A percentile compares a stretch with the other conserved stretches of the same genome.
These are phyloP conservation scores for Cataglyphis rosenhaueri DNA, from an alignment of 2,888 invertebrate genomes.

Conservation along the genomic window DNA sequence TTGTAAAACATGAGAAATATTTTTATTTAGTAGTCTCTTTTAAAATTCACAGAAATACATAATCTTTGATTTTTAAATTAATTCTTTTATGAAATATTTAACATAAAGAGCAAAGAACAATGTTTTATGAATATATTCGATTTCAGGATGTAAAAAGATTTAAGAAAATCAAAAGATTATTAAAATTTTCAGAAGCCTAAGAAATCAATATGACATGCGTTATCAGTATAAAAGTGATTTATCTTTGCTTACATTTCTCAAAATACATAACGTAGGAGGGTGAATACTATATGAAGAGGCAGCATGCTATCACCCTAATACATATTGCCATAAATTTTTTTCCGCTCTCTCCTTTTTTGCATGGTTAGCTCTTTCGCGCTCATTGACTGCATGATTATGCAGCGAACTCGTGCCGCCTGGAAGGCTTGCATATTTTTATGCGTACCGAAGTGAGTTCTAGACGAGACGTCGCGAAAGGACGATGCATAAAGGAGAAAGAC, in stretches of 20 bases:
- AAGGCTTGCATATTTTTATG: conserved; percentile 77
- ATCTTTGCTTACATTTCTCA: conserved; percentile 52
- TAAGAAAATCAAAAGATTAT: neutral
- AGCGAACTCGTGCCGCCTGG: conserved; percentile 72
- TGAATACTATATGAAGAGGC: conserved; percentile 40
- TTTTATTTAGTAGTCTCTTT: neutral
- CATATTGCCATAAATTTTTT: conserved; percentile 75
- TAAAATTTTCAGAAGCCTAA: neutral
- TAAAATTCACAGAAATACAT: neutral
- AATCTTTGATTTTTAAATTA: conserved; percentile 15
- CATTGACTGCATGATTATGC: conserved; percentile 83
- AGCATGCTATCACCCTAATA: conserved; percentile 65
- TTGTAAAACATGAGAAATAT: neutral
- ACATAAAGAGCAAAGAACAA: neutral
- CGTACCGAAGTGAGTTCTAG: conserved; percentile 59
- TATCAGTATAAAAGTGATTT: conserved; percentile 49
- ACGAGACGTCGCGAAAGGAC: conserved; percentile 59
- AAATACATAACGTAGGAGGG: conserved; percentile 44
- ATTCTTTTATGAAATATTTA: neutral
- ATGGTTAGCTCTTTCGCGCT: conserved; percentile 80
- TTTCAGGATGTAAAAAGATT: neutral
- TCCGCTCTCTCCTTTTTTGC: conserved; percentile 76
- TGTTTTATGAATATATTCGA: neutral
- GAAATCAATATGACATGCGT: conserved; percentile 30
- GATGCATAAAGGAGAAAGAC: conserved; percentile 57